Base-by-base conservation (phyloP, 2,888 invertebrate genomes). In the Macrophya alboannulata region DNA sequence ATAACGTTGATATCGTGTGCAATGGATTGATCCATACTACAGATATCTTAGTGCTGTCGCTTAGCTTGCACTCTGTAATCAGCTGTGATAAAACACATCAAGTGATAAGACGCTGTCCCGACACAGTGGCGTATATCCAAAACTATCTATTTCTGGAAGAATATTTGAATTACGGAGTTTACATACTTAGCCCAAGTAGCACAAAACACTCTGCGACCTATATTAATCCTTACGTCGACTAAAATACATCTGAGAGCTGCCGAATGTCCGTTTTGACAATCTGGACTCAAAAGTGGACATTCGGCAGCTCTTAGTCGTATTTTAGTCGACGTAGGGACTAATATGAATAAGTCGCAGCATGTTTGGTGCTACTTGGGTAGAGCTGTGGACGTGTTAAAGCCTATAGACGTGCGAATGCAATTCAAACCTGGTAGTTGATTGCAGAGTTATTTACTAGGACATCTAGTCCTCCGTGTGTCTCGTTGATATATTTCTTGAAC, bases 391-490 rank as follows among this genome's bases (percentile, higher is more conserved):
- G 48, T 15, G 15, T 48, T 15, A 17, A 51, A 51, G 6, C n/a
- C 5, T 17, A 51, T 51, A 17, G 1, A 31, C 31, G 6, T 51
- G 6, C 51, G n/a, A n/a, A 6, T 51, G 6, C 1, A 31, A 31
- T 31, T 76, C 8, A 40, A 71, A 94, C 94, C 91, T 96, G 96
- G 89, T 95, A 97, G 0, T 96, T 96, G 84, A 97, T 96, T 0
- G 96, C 97, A 9, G 97, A 97, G 92, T 97, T 97, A 90, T 97
- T 97, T 0, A 97, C 95, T 68, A 97, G 94, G 77, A 97, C 91
- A 93, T 97, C 97, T 4, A 97, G 93, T 0, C 97, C 96, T 0
- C 95, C 96, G 89, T 97, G 95, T 43, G 95, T 95, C 21, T 94
- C 92, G 89, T 95, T 94, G 1, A 97, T 91, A 88, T 95, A 95